Percentiles rank a stretch among this genome's conserved stretches.
Evolutionary conservation across 1,140 invertebrate genomes (phyloP).

Genomic region (Monomorium pharaonis): DNA sequence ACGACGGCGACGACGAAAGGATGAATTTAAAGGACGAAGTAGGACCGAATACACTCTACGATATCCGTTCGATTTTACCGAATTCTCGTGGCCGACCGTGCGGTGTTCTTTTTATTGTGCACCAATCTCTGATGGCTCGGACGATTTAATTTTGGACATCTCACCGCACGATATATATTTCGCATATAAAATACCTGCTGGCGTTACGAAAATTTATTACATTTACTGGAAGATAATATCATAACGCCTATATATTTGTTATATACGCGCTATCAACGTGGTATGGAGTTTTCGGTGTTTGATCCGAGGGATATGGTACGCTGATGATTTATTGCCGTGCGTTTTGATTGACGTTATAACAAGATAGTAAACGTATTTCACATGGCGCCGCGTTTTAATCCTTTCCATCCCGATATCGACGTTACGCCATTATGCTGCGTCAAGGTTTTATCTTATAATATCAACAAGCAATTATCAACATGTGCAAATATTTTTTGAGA

Average conservation of each 20-base stretch:
- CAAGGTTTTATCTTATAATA: constrained; percentile 30
- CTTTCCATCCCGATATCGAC: constrained; percentile 21
- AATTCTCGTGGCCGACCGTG: not conserved
- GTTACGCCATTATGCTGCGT: constrained; percentile 18
- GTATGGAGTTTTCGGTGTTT: constrained; percentile 39
- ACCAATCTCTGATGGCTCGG: not conserved
- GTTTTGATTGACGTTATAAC: constrained; percentile 56
- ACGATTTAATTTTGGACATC: constrained; percentile 46
- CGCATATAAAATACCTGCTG: constrained; percentile 22
- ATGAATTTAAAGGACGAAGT: constrained; percentile 38
- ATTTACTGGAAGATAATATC: constrained; percentile 51
- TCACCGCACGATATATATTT: constrained; percentile 48
- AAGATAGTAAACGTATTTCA: constrained; percentile 58
- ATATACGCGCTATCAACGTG: constrained; percentile 35
- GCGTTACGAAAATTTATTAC: constrained; percentile 55
- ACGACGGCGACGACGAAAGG: constrained; percentile 23
- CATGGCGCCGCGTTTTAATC: constrained; percentile 50
- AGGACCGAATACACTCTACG: constrained; percentile 41
- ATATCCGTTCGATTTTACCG: constrained; percentile 53
- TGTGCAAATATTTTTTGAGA: not conserved
- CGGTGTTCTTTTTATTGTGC: constrained; percentile 27
- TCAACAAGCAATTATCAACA: constrained; percentile 43
- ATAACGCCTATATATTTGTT: constrained; percentile 41
- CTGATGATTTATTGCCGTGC: constrained; percentile 52
- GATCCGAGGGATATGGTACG: constrained; percentile 48